Conservation (phyloP, 1,140 invertebrate species). For the Drosophila gunungcola region DNA sequence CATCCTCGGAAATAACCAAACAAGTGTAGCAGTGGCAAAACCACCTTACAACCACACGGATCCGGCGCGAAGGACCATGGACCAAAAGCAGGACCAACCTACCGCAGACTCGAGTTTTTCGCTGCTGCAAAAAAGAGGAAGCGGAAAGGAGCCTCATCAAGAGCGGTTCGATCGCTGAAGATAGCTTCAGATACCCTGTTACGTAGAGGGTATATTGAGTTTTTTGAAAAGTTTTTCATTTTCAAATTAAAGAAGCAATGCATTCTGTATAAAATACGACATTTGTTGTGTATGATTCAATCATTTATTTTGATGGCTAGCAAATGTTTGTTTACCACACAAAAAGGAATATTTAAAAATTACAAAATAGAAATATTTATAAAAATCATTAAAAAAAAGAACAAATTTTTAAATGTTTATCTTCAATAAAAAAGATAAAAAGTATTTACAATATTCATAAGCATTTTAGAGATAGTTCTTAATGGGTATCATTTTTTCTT, state of each 20-base stretch:
- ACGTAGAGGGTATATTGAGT: neutral
- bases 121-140: slow-evolving; percentile 59
- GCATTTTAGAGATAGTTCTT: no score
- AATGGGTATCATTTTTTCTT: no score
- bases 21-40: slow-evolving; percentile 19
- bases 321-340: no score
- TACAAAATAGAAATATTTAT: neutral
- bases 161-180: slow-evolving; percentile 64
- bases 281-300: no score
- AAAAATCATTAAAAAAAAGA: no score
- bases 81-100: slow-evolving; percentile 27
- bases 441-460: no score
- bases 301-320: no score
- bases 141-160: slow-evolving; percentile 62
- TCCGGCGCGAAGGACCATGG: slow-evolving; percentile 2
- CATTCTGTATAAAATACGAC: no score
- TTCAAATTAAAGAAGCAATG: no score
- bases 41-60: slow-evolving; percentile 41
- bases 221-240: neutral
- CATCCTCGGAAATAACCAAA: slow-evolving; percentile 21
- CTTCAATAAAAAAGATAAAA: no score
- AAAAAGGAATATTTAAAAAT: no score
- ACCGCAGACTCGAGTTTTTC: slow-evolving; percentile 57
- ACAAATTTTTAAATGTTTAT: no score
- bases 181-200: slow-evolving; percentile 28